Evolutionary conservation across 2,888 invertebrate species (phyloP).

Genomic region (Diplazon laetatorius): DNA sequence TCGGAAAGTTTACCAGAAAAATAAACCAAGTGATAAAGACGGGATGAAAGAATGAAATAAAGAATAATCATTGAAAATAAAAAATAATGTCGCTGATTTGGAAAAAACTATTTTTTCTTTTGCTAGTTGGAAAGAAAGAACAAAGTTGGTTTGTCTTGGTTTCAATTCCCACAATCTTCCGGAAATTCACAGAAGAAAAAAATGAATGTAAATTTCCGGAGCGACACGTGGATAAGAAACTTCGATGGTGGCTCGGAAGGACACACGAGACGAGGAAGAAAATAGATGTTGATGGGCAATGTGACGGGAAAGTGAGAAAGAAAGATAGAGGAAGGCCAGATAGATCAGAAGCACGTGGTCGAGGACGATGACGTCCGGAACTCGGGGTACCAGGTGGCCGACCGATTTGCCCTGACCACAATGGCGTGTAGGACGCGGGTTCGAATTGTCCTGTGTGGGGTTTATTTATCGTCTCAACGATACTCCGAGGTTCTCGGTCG

Average conservation of each 20-base stretch:
- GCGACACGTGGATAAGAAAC: slow-evolving; percentile 16
- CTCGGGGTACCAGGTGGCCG: slow-evolving; percentile 75
- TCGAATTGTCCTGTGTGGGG: slow-evolving; percentile 61
- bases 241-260: slow-evolving; percentile 10
- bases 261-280: slow-evolving; percentile 10
- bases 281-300: slow-evolving; percentile 1
- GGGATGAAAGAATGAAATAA: not conserved
- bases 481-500: slow-evolving; percentile 59
- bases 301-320: slow-evolving; percentile 4
- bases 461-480: slow-evolving; percentile 68
- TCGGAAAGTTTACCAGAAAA: slow-evolving; percentile 31
- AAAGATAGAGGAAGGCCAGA: slow-evolving; percentile 45
- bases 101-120: not conserved
- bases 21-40: slow-evolving; percentile 35
- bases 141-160: too few relatives aligned
- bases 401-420: slow-evolving; percentile 76
- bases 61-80: too few relatives aligned
- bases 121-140: too few relatives aligned
- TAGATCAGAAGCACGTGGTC: slow-evolving; percentile 40
- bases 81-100: not conserved
- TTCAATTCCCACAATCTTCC: too few relatives aligned
- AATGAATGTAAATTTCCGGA: too few relatives aligned
- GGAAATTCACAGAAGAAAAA: too few relatives aligned
- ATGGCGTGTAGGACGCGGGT: slow-evolving; percentile 73
- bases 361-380: slow-evolving; percentile 61